Percentiles rank a stretch among this genome's conserved stretches.
phyloP scores from a whole-genome alignment of 2,888 invertebrate species.

The Alentia gelatinosa region DNA sequence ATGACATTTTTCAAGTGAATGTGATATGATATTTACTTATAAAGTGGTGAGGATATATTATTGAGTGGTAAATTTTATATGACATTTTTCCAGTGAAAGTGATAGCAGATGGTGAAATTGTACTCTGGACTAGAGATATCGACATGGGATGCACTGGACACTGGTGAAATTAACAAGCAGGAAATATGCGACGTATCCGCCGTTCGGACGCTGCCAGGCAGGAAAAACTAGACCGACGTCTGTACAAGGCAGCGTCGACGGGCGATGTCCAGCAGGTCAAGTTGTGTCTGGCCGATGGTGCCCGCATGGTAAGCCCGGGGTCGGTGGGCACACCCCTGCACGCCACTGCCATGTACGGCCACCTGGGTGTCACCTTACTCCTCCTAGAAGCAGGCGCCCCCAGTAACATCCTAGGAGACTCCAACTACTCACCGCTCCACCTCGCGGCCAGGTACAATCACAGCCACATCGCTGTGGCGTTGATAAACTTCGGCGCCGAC shows the following conservation, averaged over 20 bases:
- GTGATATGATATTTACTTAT: no score
- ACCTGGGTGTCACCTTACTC: conserved; percentile 58
- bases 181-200: conserved; percentile 3
- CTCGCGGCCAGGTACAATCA: conserved; percentile 72
- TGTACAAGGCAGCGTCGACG: not conserved
- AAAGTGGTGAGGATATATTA: no score
- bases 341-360: conserved; percentile 51
- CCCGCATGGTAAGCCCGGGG: not conserved
- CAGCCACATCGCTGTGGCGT: conserved; percentile 65
- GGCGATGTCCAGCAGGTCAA: not conserved
- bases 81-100: no score
- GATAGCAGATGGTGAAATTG: no score
- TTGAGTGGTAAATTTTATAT: no score
- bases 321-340: conserved; percentile 46
- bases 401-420: conserved; percentile 65
- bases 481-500: conserved; percentile 64
- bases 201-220: conserved; percentile 12
- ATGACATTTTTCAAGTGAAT: no score
- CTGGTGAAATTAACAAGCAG: no score
- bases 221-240: not conserved
- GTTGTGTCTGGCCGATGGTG: not conserved
- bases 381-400: conserved; percentile 71
- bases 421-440: conserved; percentile 71
- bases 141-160: no score
- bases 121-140: no score